Evolutionary conservation across 2,888 invertebrate species (phyloP).

Genomic region (Pammene fasciana): DNA sequence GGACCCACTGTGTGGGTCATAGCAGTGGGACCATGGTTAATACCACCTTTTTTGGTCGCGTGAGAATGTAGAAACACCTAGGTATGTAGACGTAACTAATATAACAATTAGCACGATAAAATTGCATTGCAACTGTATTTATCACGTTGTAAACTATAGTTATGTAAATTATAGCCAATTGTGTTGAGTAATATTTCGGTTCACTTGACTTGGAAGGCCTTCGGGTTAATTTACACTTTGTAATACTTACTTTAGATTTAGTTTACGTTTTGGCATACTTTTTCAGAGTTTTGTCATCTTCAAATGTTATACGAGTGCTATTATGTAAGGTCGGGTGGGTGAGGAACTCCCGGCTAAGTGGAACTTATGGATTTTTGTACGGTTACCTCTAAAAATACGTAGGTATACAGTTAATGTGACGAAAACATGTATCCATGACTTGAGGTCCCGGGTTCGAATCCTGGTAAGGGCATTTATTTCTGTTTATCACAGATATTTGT

Average conservation of each 20-base stretch:
- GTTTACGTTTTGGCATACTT: background rate
- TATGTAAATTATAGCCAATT: background rate
- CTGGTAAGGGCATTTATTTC: too few relatives aligned
- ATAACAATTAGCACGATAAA: background rate
- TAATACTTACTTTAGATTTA: background rate
- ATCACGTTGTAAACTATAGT: background rate
- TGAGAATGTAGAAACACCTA: slow-evolving; percentile 4
- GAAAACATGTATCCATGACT: too few relatives aligned
- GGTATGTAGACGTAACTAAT: background rate
- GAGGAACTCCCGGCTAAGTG: too few relatives aligned
- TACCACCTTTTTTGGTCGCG: too few relatives aligned
- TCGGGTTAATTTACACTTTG: slow-evolving; percentile 2
- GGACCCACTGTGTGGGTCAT: too few relatives aligned
- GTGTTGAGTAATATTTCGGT: background rate
- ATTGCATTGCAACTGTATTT: background rate
- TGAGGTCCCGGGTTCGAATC: too few relatives aligned
- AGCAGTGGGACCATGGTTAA: too few relatives aligned
- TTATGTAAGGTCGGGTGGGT: background rate
- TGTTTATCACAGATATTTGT: too few relatives aligned
- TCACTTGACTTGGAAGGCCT: background rate
- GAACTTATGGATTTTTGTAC: too few relatives aligned
- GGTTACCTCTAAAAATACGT: too few relatives aligned
- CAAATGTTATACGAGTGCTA: background rate
- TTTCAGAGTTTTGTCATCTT: background rate
- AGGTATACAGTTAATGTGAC: too few relatives aligned